These are phyloP conservation scores for Aphis craccivora DNA, from an alignment of 1,140 invertebrate species.

Conservation along the genomic window DNA sequence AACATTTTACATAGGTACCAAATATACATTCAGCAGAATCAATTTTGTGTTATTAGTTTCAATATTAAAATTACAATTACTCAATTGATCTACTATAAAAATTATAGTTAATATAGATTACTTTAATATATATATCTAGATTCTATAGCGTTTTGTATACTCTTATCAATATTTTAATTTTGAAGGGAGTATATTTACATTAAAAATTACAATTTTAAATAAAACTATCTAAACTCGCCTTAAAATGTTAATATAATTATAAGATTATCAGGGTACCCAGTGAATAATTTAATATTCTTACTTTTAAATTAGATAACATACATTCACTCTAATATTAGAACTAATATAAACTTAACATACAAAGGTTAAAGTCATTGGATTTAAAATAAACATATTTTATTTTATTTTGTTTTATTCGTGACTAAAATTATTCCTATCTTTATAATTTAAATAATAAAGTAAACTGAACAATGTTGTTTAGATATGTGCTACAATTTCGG, in stretches of 20 bases:
- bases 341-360: background rate
- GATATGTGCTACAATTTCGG: slow-evolving; percentile 79
- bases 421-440: background rate
- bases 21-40: too few species aligned
- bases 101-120: too few species aligned
- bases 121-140: too few species aligned
- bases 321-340: background rate
- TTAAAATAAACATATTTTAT: background rate
- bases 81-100: too few species aligned
- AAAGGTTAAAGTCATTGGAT: background rate
- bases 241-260: background rate
- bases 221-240: background rate
- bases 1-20: too few species aligned
- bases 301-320: background rate
- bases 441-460: background rate
- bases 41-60: too few species aligned
- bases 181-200: background rate
- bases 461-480: slow-evolving; percentile 61
- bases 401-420: background rate
- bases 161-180: too few species aligned
- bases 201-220: background rate
- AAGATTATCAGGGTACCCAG: background rate
- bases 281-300: background rate
- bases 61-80: too few species aligned
- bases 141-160: too few species aligned